These are phyloP conservation scores for Pemphigus obesinymphae DNA, from an alignment of 1,140 invertebrate genomes.

Conservation along the genomic window DNA sequence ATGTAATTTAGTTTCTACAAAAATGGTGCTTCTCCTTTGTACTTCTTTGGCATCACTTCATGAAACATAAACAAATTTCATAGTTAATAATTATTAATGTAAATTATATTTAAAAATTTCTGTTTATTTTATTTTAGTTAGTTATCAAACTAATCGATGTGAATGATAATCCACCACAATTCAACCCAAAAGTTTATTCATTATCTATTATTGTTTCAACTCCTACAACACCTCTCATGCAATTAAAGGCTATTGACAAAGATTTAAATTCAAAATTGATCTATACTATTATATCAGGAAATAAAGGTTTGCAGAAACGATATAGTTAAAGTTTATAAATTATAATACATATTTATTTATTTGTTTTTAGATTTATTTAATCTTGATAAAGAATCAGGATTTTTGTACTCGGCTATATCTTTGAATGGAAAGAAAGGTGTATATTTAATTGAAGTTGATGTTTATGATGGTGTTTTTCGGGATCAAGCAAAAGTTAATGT, in stretches of 20 bases:
- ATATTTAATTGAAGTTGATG: constrained; percentile 68
- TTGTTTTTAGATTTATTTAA: constrained; percentile 61
- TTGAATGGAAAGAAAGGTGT: constrained; percentile 60
- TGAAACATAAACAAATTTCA: neutral
- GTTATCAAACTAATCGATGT: constrained; percentile 74
- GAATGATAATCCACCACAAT: constrained; percentile 78
- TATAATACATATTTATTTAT: neutral
- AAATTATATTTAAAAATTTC: neutral
- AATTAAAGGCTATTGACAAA: constrained; percentile 69
- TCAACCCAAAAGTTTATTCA: constrained; percentile 67
- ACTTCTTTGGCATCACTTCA: neutral
- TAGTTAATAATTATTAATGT: neutral
- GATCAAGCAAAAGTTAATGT: constrained; percentile 72
- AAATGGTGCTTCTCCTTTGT: neutral
- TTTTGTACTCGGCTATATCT: constrained; percentile 69
- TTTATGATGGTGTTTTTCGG: constrained; percentile 64
- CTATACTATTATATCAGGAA: constrained; percentile 69
- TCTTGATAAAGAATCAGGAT: constrained; percentile 67
- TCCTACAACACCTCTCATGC: constrained; percentile 70
- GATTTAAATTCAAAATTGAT: constrained; percentile 72
- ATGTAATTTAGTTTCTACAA: neutral
- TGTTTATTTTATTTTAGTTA: constrained; percentile 53
- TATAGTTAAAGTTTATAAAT: neutral
- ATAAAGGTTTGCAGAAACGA: constrained; percentile 57
- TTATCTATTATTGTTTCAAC: constrained; percentile 79